Conservation (phyloP, 1,140 invertebrate genomes). For the Araneus ventricosus region DNA sequence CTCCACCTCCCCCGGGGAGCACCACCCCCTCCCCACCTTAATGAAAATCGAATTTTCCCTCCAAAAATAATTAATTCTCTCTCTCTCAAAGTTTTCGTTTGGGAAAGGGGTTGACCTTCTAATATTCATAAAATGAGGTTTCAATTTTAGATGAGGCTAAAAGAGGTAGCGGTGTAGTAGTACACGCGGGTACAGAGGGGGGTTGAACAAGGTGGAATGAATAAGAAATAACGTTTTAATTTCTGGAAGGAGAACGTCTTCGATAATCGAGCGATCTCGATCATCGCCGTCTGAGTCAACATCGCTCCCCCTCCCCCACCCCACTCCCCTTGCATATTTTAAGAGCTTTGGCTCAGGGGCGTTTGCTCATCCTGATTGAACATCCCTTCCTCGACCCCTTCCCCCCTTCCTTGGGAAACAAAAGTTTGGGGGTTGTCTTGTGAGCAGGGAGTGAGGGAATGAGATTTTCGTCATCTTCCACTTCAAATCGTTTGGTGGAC, state of each 20-base stretch:
- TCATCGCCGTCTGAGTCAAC: neutral
- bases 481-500: neutral
- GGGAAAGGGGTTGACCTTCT: slow-evolving; percentile 31
- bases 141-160: slow-evolving; percentile 48
- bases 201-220: slow-evolving; percentile 1
- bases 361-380: slow-evolving; percentile 24
- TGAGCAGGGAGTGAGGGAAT: neutral
- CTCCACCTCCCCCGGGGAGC: neutral
- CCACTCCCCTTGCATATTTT: neutral
- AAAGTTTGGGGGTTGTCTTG: slow-evolving; percentile 3
- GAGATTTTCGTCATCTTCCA: neutral
- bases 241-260: slow-evolving; percentile 50
- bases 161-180: neutral
- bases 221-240: slow-evolving; percentile 55
- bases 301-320: neutral
- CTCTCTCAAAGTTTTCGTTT: slow-evolving; percentile 2
- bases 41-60: slow-evolving; percentile 52
- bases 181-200: neutral
- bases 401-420: neutral
- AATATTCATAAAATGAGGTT: slow-evolving; percentile 51
- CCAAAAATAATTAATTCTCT: slow-evolving; percentile 49
- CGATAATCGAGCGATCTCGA: neutral
- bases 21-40: slow-evolving; percentile 8
- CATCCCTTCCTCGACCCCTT: neutral
- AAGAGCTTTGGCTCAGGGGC: slow-evolving; percentile 31